Evolutionary conservation across 1,140 invertebrate genomes (phyloP).

Genomic region (Scylla paramamosain): DNA sequence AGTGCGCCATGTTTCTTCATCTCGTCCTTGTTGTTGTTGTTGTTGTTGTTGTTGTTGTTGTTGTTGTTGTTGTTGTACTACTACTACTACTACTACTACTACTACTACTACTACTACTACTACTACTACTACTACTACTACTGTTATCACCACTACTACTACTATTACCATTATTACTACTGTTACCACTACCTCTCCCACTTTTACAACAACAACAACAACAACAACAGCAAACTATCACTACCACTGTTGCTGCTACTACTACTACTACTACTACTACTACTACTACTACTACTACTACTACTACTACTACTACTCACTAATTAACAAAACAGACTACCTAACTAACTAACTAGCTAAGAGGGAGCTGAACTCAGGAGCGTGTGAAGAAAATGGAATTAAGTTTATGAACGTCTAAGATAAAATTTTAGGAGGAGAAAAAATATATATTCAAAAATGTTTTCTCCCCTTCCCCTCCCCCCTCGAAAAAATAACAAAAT

Average conservation of each 20-base stretch:
- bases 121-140: constrained; percentile 10
- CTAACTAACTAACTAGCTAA: no score
- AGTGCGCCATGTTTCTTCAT: no score
- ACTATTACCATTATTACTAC: not conserved
- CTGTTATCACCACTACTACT: not conserved
- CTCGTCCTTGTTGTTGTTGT: no score
- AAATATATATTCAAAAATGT: no score
- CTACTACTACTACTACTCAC: not conserved
- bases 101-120: constrained; percentile 6
- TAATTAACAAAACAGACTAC: no score
- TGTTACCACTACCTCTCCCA: not conserved
- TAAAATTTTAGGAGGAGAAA: no score
- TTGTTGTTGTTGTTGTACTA: not conserved
- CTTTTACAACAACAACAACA: not conserved
- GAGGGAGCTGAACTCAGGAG: no score
- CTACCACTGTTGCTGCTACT: not conserved
- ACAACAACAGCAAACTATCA: not conserved
- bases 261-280: constrained; percentile 22
- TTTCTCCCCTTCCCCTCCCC: no score
- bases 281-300: constrained; percentile 17
- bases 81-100: not conserved
- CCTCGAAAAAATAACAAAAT: no score
- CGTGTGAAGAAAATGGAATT: no score
- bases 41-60: no score
- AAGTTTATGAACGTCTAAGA: no score